Conservation (phyloP, 2,888 invertebrate species). For the Mayetiola destructor region DNA sequence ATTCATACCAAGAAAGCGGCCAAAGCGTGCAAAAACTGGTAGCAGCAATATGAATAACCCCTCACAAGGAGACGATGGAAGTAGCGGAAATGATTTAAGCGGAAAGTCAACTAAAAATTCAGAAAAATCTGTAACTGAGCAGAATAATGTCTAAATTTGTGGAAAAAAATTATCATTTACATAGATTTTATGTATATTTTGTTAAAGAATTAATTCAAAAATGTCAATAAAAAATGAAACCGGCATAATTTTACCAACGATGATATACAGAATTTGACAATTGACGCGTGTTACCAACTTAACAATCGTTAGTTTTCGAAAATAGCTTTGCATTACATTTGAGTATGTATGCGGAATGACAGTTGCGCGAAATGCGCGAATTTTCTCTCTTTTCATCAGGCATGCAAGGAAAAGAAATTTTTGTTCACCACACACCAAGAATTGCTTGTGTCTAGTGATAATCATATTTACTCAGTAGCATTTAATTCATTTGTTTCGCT, state of each 20-base stretch:
- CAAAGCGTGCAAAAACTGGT: neutral
- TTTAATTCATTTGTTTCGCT: neutral
- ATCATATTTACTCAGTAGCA: neutral
- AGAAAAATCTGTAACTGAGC: neutral
- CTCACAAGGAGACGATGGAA: neutral
- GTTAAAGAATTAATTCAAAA: too few relatives aligned
- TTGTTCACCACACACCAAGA: neutral
- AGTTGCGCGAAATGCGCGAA: slow-evolving; percentile 7
- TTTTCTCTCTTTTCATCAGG: neutral
- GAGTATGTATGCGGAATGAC: slow-evolving; percentile 4
- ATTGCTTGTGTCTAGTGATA: neutral
- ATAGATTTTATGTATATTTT: too few relatives aligned
- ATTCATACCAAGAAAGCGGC: neutral
- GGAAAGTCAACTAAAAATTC: neutral
- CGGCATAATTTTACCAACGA: too few relatives aligned
- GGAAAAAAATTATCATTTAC: too few relatives aligned
- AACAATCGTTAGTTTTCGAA: too few relatives aligned
- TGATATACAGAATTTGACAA: too few relatives aligned
- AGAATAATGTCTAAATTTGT: neutral
- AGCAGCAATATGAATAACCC: neutral
- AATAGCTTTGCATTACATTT: too few relatives aligned
- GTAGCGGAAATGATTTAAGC: neutral
- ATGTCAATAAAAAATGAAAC: too few relatives aligned
- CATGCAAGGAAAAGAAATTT: neutral
- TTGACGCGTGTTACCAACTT: too few relatives aligned